Conservation (phyloP, 1,140 invertebrate species). For the Aphaenogaster rudis region DNA sequence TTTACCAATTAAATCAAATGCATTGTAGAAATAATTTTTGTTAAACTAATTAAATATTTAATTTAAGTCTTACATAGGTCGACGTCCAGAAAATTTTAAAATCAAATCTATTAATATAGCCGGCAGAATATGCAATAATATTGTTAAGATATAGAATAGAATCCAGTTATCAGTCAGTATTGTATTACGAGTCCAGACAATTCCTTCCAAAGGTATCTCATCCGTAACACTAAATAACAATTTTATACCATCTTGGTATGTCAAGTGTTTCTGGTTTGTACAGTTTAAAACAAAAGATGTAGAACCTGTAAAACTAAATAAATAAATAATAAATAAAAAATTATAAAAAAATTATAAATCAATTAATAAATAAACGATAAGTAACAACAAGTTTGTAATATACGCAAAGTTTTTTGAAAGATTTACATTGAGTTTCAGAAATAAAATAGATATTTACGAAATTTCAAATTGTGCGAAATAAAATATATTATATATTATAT, state of each 20-base stretch:
- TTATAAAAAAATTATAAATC: neutral
- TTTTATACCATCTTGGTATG: constrained; percentile 85
- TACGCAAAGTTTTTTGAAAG: neutral
- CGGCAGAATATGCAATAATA: constrained; percentile 91
- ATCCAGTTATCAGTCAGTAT: constrained; percentile 86
- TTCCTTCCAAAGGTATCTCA: constrained; percentile 89
- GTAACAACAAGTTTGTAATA: neutral
- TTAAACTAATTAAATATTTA: neutral
- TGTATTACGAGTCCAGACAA: constrained; percentile 90
- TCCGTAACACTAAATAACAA: constrained; percentile 87
- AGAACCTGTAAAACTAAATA: constrained; percentile 86
- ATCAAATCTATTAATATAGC: constrained; percentile 91
- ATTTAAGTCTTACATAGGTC: constrained; percentile 90
- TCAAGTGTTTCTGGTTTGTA: neutral
- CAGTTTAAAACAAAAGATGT: constrained; percentile 91
- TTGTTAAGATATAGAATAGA: constrained; percentile 87
- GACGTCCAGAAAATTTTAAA: constrained; percentile 89
- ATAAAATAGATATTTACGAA: neutral
- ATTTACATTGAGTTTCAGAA: neutral
- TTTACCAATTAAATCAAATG: neutral
- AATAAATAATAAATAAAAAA: neutral
- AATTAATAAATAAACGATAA: neutral
- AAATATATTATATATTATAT: neutral
- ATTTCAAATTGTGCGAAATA: neutral
- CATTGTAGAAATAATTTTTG: neutral